Percentiles rank a stretch among this genome's conserved stretches.
Evolutionary conservation across 2,888 invertebrate genomes (phyloP).

Genomic region (Drosophila niveifrons): DNA sequence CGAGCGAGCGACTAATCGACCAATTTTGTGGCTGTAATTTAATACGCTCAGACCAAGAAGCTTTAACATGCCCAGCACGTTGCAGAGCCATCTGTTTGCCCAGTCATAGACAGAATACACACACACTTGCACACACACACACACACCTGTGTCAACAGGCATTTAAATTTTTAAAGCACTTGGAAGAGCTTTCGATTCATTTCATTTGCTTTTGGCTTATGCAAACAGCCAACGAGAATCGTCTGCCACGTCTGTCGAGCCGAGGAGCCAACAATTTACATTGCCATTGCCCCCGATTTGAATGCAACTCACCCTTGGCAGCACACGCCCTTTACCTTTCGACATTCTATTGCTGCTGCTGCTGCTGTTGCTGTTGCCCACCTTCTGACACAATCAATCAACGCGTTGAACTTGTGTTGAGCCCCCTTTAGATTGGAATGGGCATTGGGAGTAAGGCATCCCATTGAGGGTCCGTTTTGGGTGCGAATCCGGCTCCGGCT

Average conservation of each 20-base stretch:
- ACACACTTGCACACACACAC: slow-evolving; percentile 25
- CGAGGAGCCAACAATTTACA: slow-evolving; percentile 72
- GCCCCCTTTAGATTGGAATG: not conserved
- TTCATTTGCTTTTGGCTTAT: slow-evolving; percentile 73
- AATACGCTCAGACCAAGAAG: slow-evolving; percentile 58
- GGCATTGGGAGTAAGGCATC: slow-evolving; percentile 8
- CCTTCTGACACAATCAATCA: slow-evolving; percentile 69
- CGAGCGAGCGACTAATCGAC: slow-evolving; percentile 60
- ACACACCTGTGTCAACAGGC: slow-evolving; percentile 61
- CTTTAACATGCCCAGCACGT: slow-evolving; percentile 74
- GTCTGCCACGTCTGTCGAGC: slow-evolving; percentile 41
- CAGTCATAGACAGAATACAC: slow-evolving; percentile 10
- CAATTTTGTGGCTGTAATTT: slow-evolving; percentile 75
- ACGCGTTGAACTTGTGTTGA: slow-evolving; percentile 64
- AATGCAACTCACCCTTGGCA: slow-evolving; percentile 33
- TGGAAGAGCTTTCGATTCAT: slow-evolving; percentile 60
- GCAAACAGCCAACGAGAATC: slow-evolving; percentile 65
- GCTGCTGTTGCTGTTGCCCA: slow-evolving; percentile 9
- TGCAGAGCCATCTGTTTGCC: slow-evolving; percentile 53
- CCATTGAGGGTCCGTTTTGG: slow-evolving; percentile 7
- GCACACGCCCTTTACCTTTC: not conserved
- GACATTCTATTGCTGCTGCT: not conserved
- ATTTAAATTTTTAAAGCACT: slow-evolving; percentile 66
- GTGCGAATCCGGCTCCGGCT: slow-evolving; percentile 17
- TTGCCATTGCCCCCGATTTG: slow-evolving; percentile 66